Conservation (phyloP, 2,888 invertebrate genomes). For the Trachelus stipa region DNA sequence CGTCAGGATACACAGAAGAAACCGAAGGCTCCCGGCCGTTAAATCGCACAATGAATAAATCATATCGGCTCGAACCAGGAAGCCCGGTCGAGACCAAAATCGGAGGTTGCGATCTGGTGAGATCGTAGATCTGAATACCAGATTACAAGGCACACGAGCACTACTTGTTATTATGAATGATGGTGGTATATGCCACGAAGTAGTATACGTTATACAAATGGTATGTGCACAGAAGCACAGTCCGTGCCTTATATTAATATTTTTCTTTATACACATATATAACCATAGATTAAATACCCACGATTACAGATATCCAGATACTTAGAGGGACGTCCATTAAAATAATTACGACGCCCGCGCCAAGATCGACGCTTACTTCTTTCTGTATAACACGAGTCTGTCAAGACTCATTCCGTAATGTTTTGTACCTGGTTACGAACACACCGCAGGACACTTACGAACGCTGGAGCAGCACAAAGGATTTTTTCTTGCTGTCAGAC, state of each 20-base stretch:
- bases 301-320: background rate
- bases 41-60: slow-evolving; percentile 9
- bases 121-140: slow-evolving; percentile 10
- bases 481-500: background rate
- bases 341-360: slow-evolving; percentile 1
- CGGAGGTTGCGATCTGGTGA: slow-evolving; percentile 7
- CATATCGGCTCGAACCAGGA: slow-evolving; percentile 6
- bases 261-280: too few relatives aligned
- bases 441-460: background rate
- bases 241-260: too few relatives aligned
- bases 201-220: background rate
- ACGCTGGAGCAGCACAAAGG: background rate
- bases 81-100: slow-evolving; percentile 5
- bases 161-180: slow-evolving; percentile 5
- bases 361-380: background rate
- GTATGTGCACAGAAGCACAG: too few relatives aligned
- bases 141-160: slow-evolving; percentile 7
- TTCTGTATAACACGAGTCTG: background rate
- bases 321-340: background rate
- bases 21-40: background rate
- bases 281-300: background rate
- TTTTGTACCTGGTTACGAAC: background rate
- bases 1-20: background rate
- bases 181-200: background rate
- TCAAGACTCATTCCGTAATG: background rate